phyloP scores from a whole-genome alignment of 2,113 vertebrate genomes.

The Nannospalax galili region DNA sequence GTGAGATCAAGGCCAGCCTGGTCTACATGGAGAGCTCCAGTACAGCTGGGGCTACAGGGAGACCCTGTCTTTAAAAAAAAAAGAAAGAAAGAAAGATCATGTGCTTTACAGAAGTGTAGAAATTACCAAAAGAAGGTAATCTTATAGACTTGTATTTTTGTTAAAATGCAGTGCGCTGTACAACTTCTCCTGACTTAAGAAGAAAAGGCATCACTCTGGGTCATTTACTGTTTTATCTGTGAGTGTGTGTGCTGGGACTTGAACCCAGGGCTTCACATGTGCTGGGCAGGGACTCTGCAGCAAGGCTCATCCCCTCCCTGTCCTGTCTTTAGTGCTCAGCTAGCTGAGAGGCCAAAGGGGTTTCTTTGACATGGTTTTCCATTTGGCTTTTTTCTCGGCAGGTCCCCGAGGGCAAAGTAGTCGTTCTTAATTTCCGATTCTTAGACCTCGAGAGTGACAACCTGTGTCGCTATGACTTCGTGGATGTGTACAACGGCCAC shows the following conservation, averaged over 20 bases:
- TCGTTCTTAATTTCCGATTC: slow-evolving; percentile 94
- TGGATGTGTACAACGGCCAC: slow-evolving; percentile 95
- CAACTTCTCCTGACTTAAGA: not conserved
- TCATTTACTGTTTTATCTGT: not conserved
- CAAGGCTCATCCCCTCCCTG: not conserved
- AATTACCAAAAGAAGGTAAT: not conserved
- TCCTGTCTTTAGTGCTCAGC: not conserved
- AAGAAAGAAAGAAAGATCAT: not conserved
- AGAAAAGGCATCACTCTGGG: not conserved
- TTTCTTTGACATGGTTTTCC: not conserved
- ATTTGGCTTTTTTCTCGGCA: slow-evolving; percentile 76
- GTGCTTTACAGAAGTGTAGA: not conserved
- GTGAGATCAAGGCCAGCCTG: too few relatives aligned
- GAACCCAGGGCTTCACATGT: not conserved
- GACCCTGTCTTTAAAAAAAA: too few relatives aligned
- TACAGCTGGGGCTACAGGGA: too few relatives aligned
- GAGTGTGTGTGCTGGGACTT: not conserved
- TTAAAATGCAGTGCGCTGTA: not conserved
- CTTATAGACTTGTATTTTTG: not conserved
- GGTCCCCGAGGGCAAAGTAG: slow-evolving; percentile 97
- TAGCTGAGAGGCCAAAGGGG: not conserved
- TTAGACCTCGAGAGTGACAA: slow-evolving; percentile 97
- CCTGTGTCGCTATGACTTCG: slow-evolving; percentile 96
- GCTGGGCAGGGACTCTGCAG: not conserved
- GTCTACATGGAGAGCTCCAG: too few relatives aligned